These are phyloP conservation scores for Emydura subglobosa DNA, from an alignment of 2,113 vertebrate species.

Conservation along the genomic window DNA sequence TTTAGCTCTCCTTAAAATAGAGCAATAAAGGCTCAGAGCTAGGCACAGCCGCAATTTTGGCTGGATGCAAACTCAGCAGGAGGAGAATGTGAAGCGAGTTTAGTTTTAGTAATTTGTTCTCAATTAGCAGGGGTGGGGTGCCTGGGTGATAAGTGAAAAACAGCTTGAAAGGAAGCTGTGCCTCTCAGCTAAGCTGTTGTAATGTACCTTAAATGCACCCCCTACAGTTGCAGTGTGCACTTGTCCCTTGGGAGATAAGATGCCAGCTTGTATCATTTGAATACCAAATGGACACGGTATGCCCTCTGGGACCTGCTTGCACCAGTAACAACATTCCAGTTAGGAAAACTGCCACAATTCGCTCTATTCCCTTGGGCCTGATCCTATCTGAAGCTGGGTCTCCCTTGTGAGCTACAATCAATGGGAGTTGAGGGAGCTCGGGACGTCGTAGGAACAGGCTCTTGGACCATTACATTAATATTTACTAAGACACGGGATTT, in stretches of 20 bases:
- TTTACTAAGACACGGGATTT: neutral
- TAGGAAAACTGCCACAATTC: neutral
- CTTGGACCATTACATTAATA: neutral
- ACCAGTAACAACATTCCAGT: neutral
- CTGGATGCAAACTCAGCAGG: slow-evolving; percentile 8
- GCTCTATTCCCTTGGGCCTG: fast-evolving
- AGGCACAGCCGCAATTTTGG: slow-evolving; percentile 43
- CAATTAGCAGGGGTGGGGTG: neutral
- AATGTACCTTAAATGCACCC: neutral
- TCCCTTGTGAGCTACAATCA: neutral
- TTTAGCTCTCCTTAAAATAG: slow-evolving; percentile 34
- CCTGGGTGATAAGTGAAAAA: neutral
- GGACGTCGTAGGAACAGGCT: neutral
- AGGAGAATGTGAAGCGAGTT: neutral
- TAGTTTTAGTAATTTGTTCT: slow-evolving; percentile 36
- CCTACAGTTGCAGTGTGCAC: neutral
- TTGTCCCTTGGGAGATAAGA: neutral
- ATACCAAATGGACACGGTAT: neutral
- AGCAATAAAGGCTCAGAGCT: slow-evolving; percentile 3
- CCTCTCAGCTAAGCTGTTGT: neutral
- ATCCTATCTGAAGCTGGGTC: neutral
- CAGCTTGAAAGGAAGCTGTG: neutral
- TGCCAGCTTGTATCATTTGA: neutral
- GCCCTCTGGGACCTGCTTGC: neutral
- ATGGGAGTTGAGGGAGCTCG: fast-evolving